Evolutionary conservation across 2,113 vertebrate genomes (phyloP).

Genomic region (Rallus limicola): DNA sequence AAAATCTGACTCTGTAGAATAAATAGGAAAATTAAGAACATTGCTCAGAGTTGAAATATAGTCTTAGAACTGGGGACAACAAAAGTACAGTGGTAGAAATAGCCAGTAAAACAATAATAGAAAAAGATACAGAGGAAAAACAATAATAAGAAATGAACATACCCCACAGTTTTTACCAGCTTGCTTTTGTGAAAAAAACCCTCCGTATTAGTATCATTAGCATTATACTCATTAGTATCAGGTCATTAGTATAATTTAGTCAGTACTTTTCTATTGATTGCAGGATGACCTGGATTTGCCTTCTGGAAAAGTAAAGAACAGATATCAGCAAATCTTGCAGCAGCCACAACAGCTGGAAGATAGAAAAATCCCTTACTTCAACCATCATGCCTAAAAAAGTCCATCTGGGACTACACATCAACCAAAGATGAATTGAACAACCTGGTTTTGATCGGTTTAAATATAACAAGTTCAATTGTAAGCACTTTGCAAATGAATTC

Average conservation of each 20-base stretch:
- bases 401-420: not conserved
- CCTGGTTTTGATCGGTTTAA: not conserved
- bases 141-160: not conserved
- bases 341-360: not conserved
- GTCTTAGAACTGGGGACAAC: not conserved
- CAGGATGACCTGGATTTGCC: not conserved
- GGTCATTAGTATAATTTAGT: not conserved
- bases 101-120: not conserved
- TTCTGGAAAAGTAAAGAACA: not conserved
- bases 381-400: not conserved
- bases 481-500: not conserved
- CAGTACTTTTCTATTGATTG: not conserved
- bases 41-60: not conserved
- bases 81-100: not conserved
- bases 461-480: not conserved
- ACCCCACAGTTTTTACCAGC: fast-evolving
- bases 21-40: not conserved
- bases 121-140: not conserved
- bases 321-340: not conserved
- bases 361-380: not conserved
- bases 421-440: not conserved
- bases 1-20: not conserved
- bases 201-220: not conserved
- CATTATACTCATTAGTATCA: not conserved
- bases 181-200: not conserved